Percentiles rank a stretch among this genome's conserved stretches.
Conservation (phyloP, 2,797 vertebrate genomes). For the Megaceryle alcyon region DNA sequence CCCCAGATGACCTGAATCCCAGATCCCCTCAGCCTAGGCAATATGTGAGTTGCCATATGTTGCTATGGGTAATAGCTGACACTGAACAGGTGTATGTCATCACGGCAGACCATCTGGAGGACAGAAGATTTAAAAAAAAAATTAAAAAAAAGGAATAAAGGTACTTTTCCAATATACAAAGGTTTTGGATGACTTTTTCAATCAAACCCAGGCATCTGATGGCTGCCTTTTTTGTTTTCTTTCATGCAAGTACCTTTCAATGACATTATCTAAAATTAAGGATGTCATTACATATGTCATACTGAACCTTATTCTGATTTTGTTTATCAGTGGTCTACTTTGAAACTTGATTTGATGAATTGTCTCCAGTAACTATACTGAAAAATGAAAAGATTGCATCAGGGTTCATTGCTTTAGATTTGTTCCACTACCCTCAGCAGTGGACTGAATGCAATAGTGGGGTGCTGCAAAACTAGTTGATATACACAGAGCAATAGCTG, state of each 20-base stretch:
- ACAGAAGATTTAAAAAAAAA: slow-evolving; percentile 7
- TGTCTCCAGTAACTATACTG: background rate
- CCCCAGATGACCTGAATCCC: slow-evolving; percentile 78
- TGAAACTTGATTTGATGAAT: background rate
- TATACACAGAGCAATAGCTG: background rate
- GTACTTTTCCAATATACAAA: slow-evolving; percentile 49
- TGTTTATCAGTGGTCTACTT: background rate
- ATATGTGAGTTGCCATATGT: slow-evolving; percentile 78
- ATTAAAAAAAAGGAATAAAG: background rate
- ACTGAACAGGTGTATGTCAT: slow-evolving; percentile 78
- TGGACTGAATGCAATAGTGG: slow-evolving; percentile 16
- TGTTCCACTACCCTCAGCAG: background rate
- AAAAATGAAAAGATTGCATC: background rate
- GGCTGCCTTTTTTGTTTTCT: background rate
- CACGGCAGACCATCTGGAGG: slow-evolving; percentile 75
- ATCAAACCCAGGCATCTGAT: background rate
- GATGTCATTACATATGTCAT: background rate
- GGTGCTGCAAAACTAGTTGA: background rate
- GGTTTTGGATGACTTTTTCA: slow-evolving; percentile 9
- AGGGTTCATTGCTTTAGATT: background rate
- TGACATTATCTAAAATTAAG: background rate
- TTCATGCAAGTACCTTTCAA: slow-evolving; percentile 18
- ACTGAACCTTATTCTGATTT: background rate
- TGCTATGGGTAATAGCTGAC: slow-evolving; percentile 73
- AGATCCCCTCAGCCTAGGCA: slow-evolving; percentile 65